Base-by-base conservation (phyloP, 2,113 vertebrate species). In the Lanius ludovicianus region DNA sequence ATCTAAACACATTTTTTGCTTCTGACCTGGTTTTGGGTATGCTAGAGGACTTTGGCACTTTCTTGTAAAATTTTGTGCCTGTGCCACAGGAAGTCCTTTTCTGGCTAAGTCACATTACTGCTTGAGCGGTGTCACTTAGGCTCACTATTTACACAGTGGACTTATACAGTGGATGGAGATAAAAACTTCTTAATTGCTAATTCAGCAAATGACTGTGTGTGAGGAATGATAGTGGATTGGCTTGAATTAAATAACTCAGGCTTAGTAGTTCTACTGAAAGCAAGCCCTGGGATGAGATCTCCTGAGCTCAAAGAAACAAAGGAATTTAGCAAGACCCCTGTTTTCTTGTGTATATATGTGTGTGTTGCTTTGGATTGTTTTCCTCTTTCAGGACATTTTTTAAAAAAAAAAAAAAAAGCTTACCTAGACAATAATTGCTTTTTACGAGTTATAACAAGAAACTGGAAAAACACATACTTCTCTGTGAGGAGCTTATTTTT, bases 401-500 rank as follows among this genome's bases (percentile, higher is more conserved):
- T n/a, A n/a, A 20, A 37, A 30, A 42, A 31, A 30, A 25, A 5
- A 46, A 30, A n/a, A n/a, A 35, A 35, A 18, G 0, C 6, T 83
- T 65, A 52, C 46, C 24, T 85, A 53, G 25, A 41, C 50, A 35
- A 9, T 60, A 21, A 41, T 87, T 83, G 30, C 19, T 85, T 91
- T 91, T 62, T 76, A 63, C 50, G 25, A 69, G 75, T 75, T 82
- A 42, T 55, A 83, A 79, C 56, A 89, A 84, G 87, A 50, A 65
- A 80, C 27, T 57, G 13, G 50, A 76, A 84, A 19, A 85, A 42
- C 30, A 35, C 20, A 86, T 23, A 42, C 25, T 37, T 55, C 41
- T 63, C 25, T 92, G 30, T 83, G 78, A 93, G 77, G 9, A 67
- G 11, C 3, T 83, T 95, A 74, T 62, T 96, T 96, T 88, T 90